Base-by-base conservation (phyloP, 2,888 invertebrate species). In the Dasysyrphus tricinctus region DNA sequence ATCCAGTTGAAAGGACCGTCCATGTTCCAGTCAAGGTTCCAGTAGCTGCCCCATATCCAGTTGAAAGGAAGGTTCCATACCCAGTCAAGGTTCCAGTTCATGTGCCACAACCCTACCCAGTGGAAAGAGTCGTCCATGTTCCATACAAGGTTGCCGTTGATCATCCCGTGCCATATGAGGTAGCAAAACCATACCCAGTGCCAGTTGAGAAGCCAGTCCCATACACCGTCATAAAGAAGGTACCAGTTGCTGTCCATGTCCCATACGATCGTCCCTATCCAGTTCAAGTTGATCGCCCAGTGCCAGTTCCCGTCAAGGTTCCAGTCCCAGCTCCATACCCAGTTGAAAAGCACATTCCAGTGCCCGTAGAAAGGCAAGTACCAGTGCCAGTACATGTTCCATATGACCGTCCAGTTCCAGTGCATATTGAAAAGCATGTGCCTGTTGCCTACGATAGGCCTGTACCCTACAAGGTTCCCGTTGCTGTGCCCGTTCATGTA, bases 21-120 rank as follows among this genome's bases (percentile, higher is more conserved):
- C 96, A 95, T 86, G 89, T 90, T 1, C 96, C 96, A 90, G 96
- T 96, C 89, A 96, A 96, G 93, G 96, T 96, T 74, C 93, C 94
- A 76, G 96, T 96, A 76, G 96, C 96, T 81, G 96, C 96, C 90
- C 96, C 96, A 89, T 96, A 96, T 93, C 96, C 96, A 88, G 96
- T 96, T 19, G 96, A 96, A 92, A 96, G 96, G 92, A 95, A 95
- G 91, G 92, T 96, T 14, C 96, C 95, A 44, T 94, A 95, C 91
- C 96, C 96, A 89, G 96, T 97, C 42, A 95, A 96, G 92, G 95
- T 96, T 57, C 95, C 94, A 44, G 94, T 88, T 88, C 93, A 88
- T 95, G 92, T 93, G 70, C 93, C 93, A 83, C 91, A 92, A 88
- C 93, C 93, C 75, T 93, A 93, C 88, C 94, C 95, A 88, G 93